Evolutionary conservation across 1,140 invertebrate genomes (phyloP).

Genomic region (Heliothis virescens): DNA sequence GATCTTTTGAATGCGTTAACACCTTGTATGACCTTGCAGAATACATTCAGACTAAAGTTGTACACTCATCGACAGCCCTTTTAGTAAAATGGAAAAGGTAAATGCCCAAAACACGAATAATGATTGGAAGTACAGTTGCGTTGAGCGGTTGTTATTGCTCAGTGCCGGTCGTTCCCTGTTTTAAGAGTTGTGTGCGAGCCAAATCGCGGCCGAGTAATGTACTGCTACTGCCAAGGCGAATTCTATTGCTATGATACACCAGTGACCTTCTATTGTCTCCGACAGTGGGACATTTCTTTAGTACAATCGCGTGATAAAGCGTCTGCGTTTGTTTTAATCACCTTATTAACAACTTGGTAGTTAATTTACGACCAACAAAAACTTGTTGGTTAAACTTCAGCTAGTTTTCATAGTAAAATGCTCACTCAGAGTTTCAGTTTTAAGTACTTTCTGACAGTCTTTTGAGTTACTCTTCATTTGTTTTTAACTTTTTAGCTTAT

Average conservation of each 20-base stretch:
- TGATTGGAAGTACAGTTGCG: conserved; percentile 46
- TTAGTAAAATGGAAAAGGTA: conserved; percentile 36
- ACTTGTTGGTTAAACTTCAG: not conserved
- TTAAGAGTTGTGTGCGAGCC: conserved; percentile 70
- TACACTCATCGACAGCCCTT: conserved; percentile 29
- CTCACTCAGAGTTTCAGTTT: no score
- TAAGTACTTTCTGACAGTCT: no score
- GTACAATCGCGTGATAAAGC: conserved; percentile 42
- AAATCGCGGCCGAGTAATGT: conserved; percentile 68
- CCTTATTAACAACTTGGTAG: not conserved
- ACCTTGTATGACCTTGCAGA: conserved; percentile 15
- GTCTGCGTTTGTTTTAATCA: not conserved
- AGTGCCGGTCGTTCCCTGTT: conserved; percentile 48
- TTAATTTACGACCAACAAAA: not conserved
- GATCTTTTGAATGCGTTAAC: conserved; percentile 6
- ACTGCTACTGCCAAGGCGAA: conserved; percentile 72
- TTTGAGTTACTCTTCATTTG: no score
- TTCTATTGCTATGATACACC: conserved; percentile 77
- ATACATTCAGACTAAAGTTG: conserved; percentile 8
- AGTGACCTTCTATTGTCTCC: conserved; percentile 76
- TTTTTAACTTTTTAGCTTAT: no score
- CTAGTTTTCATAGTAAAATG: not conserved
- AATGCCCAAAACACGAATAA: conserved; percentile 43
- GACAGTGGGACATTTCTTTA: conserved; percentile 67
- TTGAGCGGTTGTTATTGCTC: conserved; percentile 45